Evolutionary conservation across 2,797 vertebrate species (phyloP).

Genomic region (Megaceryle alcyon): DNA sequence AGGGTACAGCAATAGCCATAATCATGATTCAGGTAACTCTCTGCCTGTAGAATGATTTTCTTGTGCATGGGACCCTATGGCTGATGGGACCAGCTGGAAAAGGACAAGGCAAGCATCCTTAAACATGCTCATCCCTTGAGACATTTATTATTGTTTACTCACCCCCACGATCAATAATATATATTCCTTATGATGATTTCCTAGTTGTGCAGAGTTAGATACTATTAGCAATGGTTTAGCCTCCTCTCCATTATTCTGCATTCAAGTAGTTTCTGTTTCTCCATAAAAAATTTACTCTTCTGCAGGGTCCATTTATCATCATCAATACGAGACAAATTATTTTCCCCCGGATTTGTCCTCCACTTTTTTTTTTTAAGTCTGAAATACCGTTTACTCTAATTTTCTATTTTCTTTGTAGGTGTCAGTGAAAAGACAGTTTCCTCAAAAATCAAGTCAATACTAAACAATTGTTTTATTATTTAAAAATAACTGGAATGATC

Average conservation of each 20-base stretch:
- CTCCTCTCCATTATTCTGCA: background rate
- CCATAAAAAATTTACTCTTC: background rate
- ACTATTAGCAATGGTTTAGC: background rate
- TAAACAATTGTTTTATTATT: background rate
- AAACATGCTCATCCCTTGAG: background rate
- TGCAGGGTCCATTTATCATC: background rate
- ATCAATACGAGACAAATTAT: background rate
- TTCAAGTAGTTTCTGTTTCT: background rate
- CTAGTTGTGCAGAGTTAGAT: background rate
- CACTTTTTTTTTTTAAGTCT: background rate
- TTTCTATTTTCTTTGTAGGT: background rate
- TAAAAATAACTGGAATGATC: background rate
- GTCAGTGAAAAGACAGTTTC: background rate
- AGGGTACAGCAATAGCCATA: background rate
- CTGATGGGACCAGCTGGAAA: background rate
- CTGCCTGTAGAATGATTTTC: background rate
- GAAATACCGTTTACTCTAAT: accelerated
- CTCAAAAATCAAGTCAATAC: background rate
- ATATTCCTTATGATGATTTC: background rate
- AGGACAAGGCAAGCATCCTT: background rate
- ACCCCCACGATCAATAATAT: background rate
- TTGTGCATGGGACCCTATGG: accelerated
- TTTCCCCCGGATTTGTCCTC: accelerated
- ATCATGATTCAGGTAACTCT: background rate
- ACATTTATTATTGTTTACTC: background rate